Percentiles rank a stretch among this genome's conserved stretches.
Conservation (phyloP, 2,888 invertebrate species). For the Ennomos fuscantarius region DNA sequence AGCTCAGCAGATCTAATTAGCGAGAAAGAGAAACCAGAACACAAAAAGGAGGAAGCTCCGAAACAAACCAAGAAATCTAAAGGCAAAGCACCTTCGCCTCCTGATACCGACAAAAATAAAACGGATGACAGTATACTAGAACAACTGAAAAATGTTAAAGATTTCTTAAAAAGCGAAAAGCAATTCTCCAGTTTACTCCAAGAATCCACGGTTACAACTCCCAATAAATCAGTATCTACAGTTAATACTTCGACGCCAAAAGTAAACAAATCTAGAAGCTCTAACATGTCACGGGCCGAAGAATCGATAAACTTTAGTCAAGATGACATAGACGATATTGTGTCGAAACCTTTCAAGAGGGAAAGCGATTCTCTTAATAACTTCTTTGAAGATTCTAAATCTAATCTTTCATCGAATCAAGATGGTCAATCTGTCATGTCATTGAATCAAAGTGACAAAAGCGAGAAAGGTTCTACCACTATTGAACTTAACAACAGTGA, state of each 20-base stretch:
- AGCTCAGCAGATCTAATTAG: slow-evolving; percentile 70
- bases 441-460: slow-evolving; percentile 78
- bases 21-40: slow-evolving; percentile 56
- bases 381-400: slow-evolving; percentile 76
- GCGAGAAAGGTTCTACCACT: slow-evolving; percentile 85
- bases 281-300: slow-evolving; percentile 58
- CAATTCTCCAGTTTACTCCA: slow-evolving; percentile 71
- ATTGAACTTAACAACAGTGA: slow-evolving; percentile 91
- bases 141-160: slow-evolving; percentile 69
- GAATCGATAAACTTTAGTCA: slow-evolving; percentile 77
- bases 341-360: slow-evolving; percentile 75
- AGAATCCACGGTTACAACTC: slow-evolving; percentile 51
- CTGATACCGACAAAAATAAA: slow-evolving; percentile 81
- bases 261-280: slow-evolving; percentile 68
- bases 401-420: slow-evolving; percentile 77
- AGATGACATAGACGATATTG: slow-evolving; percentile 84
- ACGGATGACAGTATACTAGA: slow-evolving; percentile 79
- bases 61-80: slow-evolving; percentile 86
- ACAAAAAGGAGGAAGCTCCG: slow-evolving; percentile 43
- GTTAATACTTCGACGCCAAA: slow-evolving; percentile 82
- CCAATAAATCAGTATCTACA: slow-evolving; percentile 51
- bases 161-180: slow-evolving; percentile 75
- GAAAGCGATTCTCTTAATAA: slow-evolving; percentile 81
- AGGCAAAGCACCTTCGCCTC: slow-evolving; percentile 90
- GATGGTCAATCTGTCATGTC: slow-evolving; percentile 76